A percentile compares a stretch with the other conserved stretches of the same genome.
Evolutionary conservation across 2,888 invertebrate genomes (phyloP).

Genomic region (Alloplasta piceator): DNA sequence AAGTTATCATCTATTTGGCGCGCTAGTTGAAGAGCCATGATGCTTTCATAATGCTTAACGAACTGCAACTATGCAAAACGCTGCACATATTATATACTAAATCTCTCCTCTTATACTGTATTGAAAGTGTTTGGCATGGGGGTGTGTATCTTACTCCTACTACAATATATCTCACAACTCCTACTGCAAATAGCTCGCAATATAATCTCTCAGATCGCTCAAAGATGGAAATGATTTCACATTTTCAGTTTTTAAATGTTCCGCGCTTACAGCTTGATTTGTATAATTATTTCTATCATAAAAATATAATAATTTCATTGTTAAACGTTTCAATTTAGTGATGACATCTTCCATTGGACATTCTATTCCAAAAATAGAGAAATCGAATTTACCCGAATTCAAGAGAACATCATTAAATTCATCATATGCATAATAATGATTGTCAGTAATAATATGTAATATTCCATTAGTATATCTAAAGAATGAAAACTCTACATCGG

Average conservation of each 20-base stretch:
- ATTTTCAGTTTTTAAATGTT: no score
- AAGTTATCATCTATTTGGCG: no score
- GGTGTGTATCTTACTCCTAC: no score
- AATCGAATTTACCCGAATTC: not conserved
- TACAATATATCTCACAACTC: no score
- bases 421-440: not conserved
- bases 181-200: not conserved
- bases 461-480: conserved; percentile 4
- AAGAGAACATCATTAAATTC: not conserved
- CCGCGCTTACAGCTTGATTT: not conserved
- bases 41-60: no score
- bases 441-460: not conserved
- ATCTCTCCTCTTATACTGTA: no score
- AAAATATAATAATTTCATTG: conserved; percentile 2
- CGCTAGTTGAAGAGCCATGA: no score
- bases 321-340: not conserved
- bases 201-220: not conserved
- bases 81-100: no score
- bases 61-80: no score
- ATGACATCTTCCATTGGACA: conserved; percentile 3
- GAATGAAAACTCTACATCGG: not conserved
- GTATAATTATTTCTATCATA: not conserved
- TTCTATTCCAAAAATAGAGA: conserved; percentile 1
- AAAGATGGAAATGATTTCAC: not conserved
- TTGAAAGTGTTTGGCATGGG: no score